phyloP scores from a whole-genome alignment of 2,888 invertebrate genomes.

The Galeruca laticollis region DNA sequence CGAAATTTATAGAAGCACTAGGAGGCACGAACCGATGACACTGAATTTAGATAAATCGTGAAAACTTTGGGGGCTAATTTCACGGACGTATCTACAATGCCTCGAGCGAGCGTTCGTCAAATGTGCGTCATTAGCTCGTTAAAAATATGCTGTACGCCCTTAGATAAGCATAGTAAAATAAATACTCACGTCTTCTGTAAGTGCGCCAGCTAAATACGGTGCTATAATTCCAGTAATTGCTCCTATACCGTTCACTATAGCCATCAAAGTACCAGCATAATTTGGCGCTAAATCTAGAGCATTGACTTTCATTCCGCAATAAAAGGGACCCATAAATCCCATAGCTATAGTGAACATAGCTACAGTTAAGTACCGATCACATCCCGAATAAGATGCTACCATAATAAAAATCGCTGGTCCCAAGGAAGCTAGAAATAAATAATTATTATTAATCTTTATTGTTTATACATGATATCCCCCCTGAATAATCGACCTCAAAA shows the following conservation, averaged over 20 bases:
- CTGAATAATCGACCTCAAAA: too few species aligned
- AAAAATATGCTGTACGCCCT: too few species aligned
- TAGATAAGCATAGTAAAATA: too few species aligned
- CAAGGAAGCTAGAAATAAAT: conserved; percentile 69
- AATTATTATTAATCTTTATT: not conserved
- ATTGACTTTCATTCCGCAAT: conserved; percentile 77
- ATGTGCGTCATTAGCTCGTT: too few species aligned
- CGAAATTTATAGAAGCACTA: too few species aligned
- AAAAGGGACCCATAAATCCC: conserved; percentile 79
- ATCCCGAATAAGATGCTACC: conserved; percentile 74
- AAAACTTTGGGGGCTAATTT: too few species aligned
- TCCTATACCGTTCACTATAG: conserved; percentile 74
- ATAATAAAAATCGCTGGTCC: conserved; percentile 74
- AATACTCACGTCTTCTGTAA: conserved; percentile 72
- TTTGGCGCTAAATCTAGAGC: conserved; percentile 75
- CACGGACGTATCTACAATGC: too few species aligned
- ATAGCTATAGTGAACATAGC: conserved; percentile 72
- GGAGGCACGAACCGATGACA: too few species aligned
- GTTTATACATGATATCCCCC: too few species aligned
- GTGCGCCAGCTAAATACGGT: conserved; percentile 72
- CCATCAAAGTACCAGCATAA: conserved; percentile 75
- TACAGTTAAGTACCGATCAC: conserved; percentile 68
- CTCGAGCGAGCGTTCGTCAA: too few species aligned
- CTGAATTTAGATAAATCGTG: too few species aligned
- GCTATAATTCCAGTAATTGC: conserved; percentile 74